phyloP scores from a whole-genome alignment of 2,113 vertebrate genomes.

The Arothron firmamentum region DNA sequence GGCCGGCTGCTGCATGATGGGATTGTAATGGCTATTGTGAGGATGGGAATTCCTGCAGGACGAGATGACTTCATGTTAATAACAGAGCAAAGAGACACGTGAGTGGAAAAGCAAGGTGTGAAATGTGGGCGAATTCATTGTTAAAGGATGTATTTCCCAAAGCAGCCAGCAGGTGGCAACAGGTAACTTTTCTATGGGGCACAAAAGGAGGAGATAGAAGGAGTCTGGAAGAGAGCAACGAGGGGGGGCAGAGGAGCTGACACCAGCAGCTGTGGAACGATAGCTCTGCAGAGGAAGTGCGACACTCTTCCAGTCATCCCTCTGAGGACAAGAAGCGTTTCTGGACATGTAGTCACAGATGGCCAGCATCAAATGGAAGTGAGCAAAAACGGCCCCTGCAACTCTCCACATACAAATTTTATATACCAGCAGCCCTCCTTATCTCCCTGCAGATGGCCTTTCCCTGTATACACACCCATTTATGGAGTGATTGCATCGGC shows the following conservation, averaged over 20 bases:
- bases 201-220: slow-evolving; percentile 8
- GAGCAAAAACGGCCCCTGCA: slow-evolving; percentile 22
- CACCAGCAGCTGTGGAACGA: slow-evolving; percentile 72
- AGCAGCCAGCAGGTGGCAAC: slow-evolving; percentile 69
- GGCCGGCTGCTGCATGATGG: slow-evolving; percentile 98
- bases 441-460: slow-evolving; percentile 41
- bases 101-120: not conserved
- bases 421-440: slow-evolving; percentile 24
- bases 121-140: not conserved
- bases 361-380: slow-evolving; percentile 39
- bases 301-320: slow-evolving; percentile 69
- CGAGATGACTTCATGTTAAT: slow-evolving; percentile 7
- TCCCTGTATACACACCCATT: slow-evolving; percentile 43
- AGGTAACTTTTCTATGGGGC: slow-evolving; percentile 39
- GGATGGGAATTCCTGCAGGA: slow-evolving; percentile 84
- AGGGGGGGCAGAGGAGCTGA: slow-evolving; percentile 66
- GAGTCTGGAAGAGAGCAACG: slow-evolving; percentile 36
- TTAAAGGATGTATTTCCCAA: slow-evolving; percentile 15
- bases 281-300: slow-evolving; percentile 79
- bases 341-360: slow-evolving; percentile 52
- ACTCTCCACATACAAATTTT: slow-evolving; percentile 19
- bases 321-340: slow-evolving; percentile 66
- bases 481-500: slow-evolving; percentile 46
- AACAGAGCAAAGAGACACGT: slow-evolving; percentile 6
- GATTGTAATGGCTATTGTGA: slow-evolving; percentile 94